Conservation (phyloP, 2,888 invertebrate genomes). For the Chrysina gloriosa region DNA sequence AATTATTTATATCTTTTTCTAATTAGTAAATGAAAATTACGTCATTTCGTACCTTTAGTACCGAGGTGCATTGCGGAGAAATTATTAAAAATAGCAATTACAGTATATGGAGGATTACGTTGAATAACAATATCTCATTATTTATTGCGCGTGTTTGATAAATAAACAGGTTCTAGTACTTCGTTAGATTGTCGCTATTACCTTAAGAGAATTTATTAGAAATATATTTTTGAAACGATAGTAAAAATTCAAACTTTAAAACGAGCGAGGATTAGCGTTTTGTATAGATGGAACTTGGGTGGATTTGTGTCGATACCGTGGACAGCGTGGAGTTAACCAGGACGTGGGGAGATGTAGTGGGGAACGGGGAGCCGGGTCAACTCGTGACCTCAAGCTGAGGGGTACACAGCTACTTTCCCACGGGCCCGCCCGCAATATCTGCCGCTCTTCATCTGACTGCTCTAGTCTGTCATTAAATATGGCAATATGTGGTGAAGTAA, state of each 20-base stretch:
- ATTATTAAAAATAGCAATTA: conserved; percentile 13
- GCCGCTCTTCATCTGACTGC: conserved; percentile 65
- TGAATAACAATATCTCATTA: neutral
- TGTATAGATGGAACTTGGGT: conserved; percentile 52
- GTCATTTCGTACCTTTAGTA: no score
- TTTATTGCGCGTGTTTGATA: neutral
- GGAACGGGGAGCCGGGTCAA: conserved; percentile 61
- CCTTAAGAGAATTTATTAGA: no score
- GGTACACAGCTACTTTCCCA: conserved; percentile 67
- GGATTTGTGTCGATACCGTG: conserved; percentile 63
- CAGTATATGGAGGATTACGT: neutral
- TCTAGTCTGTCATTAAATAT: conserved; percentile 66
- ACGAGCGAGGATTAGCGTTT: no score
- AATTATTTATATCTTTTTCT: conserved; percentile 1
- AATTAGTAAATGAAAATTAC: neutral
- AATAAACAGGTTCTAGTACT: no score
- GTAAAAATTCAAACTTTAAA: no score
- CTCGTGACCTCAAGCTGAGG: conserved; percentile 67
- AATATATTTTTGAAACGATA: no score
- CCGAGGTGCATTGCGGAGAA: neutral
- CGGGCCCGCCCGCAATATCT: conserved; percentile 67
- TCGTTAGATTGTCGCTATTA: no score
- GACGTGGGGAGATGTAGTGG: conserved; percentile 52
- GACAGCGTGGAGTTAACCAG: conserved; percentile 46
- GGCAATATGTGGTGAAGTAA: conserved; percentile 64